phyloP scores from a whole-genome alignment of 2,113 vertebrate species.

The Alosa alosa region DNA sequence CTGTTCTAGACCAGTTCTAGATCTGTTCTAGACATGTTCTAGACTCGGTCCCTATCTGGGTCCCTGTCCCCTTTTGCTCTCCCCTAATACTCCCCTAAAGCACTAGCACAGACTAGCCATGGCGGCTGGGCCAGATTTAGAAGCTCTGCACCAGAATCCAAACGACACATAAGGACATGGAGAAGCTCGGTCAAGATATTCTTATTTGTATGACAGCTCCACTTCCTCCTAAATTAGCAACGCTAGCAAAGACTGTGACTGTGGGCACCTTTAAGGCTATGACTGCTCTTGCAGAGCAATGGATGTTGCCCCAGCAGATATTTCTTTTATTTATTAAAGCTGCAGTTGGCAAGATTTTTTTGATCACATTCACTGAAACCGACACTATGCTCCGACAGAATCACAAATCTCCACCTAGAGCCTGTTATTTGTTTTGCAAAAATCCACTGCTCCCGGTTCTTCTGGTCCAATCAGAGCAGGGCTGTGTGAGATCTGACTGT shows the following conservation, averaged over 20 bases:
- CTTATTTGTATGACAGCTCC: not conserved
- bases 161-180: not conserved
- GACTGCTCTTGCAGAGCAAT: too few species aligned
- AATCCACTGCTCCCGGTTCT: too few species aligned
- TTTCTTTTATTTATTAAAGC: not conserved
- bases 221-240: not conserved
- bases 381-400: too few species aligned
- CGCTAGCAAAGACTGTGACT: not conserved
- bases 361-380: too few species aligned
- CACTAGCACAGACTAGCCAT: slow-evolving; percentile 36
- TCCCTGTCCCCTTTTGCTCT: not conserved
- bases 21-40: not conserved
- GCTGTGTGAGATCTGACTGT: too few species aligned
- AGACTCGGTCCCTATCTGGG: not conserved
- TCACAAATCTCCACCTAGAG: too few species aligned
- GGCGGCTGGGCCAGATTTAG: slow-evolving; percentile 62
- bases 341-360: too few species aligned
- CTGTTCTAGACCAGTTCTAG: not conserved
- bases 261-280: not conserved
- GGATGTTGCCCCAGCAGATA: not conserved
- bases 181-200: not conserved
- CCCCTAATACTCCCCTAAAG: not conserved
- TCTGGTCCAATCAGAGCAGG: too few species aligned
- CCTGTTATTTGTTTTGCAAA: too few species aligned
- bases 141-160: slow-evolving; percentile 65